Conservation (phyloP, 92 coral and sea anemone genomes). For the Palythoa caribaeorum region DNA sequence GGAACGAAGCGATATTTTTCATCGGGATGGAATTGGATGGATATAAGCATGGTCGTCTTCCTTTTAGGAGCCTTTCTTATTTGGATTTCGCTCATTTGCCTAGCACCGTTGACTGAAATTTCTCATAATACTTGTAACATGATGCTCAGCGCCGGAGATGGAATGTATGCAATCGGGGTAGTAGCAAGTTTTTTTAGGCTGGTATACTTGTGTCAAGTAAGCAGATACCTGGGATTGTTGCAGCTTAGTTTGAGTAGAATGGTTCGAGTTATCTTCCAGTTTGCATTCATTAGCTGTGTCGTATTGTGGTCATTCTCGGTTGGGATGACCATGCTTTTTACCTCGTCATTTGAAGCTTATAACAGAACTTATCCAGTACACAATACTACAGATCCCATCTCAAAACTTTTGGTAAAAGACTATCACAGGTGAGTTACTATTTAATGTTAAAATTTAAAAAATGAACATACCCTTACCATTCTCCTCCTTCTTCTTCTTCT, state of each 20-base stretch:
- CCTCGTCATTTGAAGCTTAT: slow-evolving; percentile 87
- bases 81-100: slow-evolving; percentile 71
- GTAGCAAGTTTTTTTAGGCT: slow-evolving; percentile 96
- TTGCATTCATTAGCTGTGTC: slow-evolving; percentile 96
- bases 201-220: slow-evolving; percentile 95
- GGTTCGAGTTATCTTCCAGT: slow-evolving; percentile 98
- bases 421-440: slow-evolving; percentile 63
- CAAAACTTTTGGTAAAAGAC: slow-evolving; percentile 62
- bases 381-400: slow-evolving; percentile 22
- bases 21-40: slow-evolving; percentile 99
- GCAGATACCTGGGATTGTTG: slow-evolving; percentile 93
- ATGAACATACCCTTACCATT: background rate
- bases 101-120: slow-evolving; percentile 24
- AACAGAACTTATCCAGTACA: slow-evolving; percentile 65
- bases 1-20: slow-evolving; percentile 83
- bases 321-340: slow-evolving; percentile 92
- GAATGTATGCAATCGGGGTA: slow-evolving; percentile 92
- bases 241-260: slow-evolving; percentile 96
- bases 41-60: slow-evolving; percentile 87
- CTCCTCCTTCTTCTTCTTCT: background rate
- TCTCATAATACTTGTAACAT: slow-evolving; percentile 42
- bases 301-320: slow-evolving; percentile 94
- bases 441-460: background rate
- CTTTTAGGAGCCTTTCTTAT: slow-evolving; percentile 81
- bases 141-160: slow-evolving; percentile 88